Conservation (phyloP, 1,140 invertebrate genomes). For the Drosophila biarmipes region DNA sequence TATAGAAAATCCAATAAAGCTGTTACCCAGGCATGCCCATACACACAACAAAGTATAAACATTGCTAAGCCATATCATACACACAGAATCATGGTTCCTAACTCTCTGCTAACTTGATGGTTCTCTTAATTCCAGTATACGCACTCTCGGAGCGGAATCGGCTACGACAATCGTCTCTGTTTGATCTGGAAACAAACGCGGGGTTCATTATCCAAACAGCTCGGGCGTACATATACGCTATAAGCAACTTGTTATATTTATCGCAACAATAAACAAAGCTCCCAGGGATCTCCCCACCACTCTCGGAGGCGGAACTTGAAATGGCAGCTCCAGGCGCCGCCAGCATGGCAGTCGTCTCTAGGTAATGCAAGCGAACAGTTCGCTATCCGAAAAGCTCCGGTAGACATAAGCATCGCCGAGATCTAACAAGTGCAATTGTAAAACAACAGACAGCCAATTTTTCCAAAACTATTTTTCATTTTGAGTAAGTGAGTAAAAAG, state of each 20-base stretch:
- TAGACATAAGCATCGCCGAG: not conserved
- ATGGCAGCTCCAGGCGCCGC: conserved; percentile 57
- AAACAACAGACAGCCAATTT: conserved; percentile 12
- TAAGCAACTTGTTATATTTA: conserved; percentile 37
- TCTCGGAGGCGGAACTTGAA: conserved; percentile 37
- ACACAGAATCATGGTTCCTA: not conserved
- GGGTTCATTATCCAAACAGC: conserved; percentile 44
- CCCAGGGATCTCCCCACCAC: conserved; percentile 20
- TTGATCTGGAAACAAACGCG: conserved; percentile 29
- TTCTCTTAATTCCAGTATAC: conserved; percentile 41
- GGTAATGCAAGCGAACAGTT: conserved; percentile 81
- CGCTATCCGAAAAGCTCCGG: conserved; percentile 28
- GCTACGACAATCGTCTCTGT: conserved; percentile 43
- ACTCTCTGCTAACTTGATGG: conserved; percentile 27
- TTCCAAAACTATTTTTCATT: not conserved
- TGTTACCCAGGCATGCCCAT: too few species aligned
- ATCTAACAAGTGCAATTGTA: conserved; percentile 40
- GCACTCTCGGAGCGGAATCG: conserved; percentile 24
- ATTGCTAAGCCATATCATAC: not conserved
- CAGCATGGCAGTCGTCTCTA: conserved; percentile 81
- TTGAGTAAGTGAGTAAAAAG: conserved; percentile 47
- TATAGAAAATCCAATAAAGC: not conserved
- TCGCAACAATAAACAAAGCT: conserved; percentile 73
- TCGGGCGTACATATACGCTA: conserved; percentile 5
- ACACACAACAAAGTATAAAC: not conserved